phyloP scores from a whole-genome alignment of 2,888 invertebrate species.

The Mamestra brassicae region DNA sequence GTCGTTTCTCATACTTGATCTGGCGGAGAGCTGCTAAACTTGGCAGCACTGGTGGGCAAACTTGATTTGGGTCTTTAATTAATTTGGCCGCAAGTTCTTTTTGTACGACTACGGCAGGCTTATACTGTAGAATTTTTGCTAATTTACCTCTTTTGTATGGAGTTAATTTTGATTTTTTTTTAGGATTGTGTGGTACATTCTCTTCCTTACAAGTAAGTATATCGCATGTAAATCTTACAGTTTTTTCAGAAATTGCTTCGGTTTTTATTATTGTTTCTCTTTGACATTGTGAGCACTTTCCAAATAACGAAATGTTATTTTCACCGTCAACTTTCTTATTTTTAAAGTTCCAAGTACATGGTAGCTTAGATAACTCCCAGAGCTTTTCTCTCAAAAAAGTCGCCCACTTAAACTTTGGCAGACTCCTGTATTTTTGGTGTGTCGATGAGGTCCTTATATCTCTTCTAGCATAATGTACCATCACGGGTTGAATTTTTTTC shows the following conservation, averaged over 20 bases:
- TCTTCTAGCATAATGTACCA: conserved; percentile 49
- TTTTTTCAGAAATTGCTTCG: conserved; percentile 53
- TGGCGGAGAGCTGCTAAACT: conserved; percentile 50
- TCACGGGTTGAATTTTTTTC: conserved; percentile 51
- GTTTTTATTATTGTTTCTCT: conserved; percentile 45
- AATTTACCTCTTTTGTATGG: too few species aligned
- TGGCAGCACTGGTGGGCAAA: conserved; percentile 56
- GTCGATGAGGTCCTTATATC: conserved; percentile 48
- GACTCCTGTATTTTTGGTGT: conserved; percentile 48
- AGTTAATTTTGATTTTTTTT: conserved; percentile 53
- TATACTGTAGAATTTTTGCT: too few species aligned
- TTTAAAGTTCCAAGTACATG: conserved; percentile 52
- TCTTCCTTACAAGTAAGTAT: conserved; percentile 47
- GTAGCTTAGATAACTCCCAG: conserved; percentile 47
- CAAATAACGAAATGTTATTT: conserved; percentile 46
- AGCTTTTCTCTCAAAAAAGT: conserved; percentile 49
- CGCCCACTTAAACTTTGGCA: conserved; percentile 51
- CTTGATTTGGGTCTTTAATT: too few species aligned
- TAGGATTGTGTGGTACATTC: conserved; percentile 55
- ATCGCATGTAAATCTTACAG: conserved; percentile 48
- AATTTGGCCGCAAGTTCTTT: too few species aligned
- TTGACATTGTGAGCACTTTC: conserved; percentile 54
- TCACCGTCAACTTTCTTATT: conserved; percentile 47
- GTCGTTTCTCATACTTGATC: conserved; percentile 54
- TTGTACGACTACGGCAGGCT: too few species aligned